Conservation (phyloP, 2,113 vertebrate species). For the Cyphomyrus discorhynchus region DNA sequence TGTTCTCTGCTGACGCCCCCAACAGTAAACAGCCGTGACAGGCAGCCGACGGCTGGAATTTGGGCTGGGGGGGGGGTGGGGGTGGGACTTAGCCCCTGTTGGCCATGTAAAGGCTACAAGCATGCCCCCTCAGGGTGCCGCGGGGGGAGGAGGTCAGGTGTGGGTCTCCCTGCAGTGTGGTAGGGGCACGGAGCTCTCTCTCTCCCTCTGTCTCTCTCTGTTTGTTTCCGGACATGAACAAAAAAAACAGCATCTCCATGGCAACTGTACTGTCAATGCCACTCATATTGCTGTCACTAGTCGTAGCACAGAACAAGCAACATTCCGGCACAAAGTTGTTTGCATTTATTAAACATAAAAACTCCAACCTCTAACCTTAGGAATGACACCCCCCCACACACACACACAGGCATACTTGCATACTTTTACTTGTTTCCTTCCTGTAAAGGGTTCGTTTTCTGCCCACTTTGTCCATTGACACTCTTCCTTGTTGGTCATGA, state of each 20-base stretch:
- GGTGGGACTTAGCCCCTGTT: background rate
- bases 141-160: background rate
- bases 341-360: background rate
- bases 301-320: background rate
- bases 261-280: background rate
- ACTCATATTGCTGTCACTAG: background rate
- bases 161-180: background rate
- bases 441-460: background rate
- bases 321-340: background rate
- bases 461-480: background rate
- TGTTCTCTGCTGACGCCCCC: background rate
- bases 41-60: background rate
- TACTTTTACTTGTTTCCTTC: background rate
- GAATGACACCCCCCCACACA: background rate
- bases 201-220: background rate
- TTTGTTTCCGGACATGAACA: background rate
- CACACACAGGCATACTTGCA: background rate
- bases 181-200: background rate
- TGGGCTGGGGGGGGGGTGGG: background rate
- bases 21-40: background rate
- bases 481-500: background rate
- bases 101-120: background rate
- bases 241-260: background rate
- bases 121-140: background rate
- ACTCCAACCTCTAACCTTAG: background rate